Evolutionary conservation across 2,888 invertebrate genomes (phyloP), one percentile per base, ranked within the genome.

Genomic region (Dione vanillae): DNA sequence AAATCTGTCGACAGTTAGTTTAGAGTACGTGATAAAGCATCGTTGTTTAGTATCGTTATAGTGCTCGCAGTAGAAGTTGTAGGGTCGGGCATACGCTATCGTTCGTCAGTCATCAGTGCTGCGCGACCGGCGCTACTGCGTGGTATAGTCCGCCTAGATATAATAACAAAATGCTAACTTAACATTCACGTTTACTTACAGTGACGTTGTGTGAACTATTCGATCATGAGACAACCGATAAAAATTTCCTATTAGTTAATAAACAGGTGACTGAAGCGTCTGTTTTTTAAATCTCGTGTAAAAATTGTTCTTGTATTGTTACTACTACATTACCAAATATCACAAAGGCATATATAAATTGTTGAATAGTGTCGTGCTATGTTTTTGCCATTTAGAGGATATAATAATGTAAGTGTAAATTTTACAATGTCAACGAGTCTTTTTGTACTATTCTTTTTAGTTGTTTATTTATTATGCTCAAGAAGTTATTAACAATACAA

Each of bases 51-150:
- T 78, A 77, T 82, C 83, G 86, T 77, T 77, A 77, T 71, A 77
- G 76, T 78, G 85, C 66, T 82, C 86, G 84, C 88, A 86, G 92
- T 92, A 89, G 80, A 80, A 83, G 90, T 77, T 79, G 78, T 84
- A 87, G 91, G 91, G 90, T 90, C 90, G 91, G 84, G 82, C 84
- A 82, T 83, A 83, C 85, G 88, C 91, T 92, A 92, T 92, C 92
- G 91, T 91, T 86, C 91, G 91, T 84, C 89, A 87, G 85, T 83
- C 86, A 85, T 85, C 90, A 92, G 91, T 92, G 86, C 86, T 84
- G 88, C 84, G 89, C 90, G 90, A 88, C 82, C 90, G 81, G 85
- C 85, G 86, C 83, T 81, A 82, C 84, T 83, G 91, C 86, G 87
- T 87, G 87, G 87, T 90, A 83, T 84, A 83, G 82, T 82, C 83